Percentiles rank a stretch among this genome's conserved stretches.
phyloP scores from a whole-genome alignment of 37 sponge, comb jelly and placozoan species.

The Lycopodina hypogea region DNA sequence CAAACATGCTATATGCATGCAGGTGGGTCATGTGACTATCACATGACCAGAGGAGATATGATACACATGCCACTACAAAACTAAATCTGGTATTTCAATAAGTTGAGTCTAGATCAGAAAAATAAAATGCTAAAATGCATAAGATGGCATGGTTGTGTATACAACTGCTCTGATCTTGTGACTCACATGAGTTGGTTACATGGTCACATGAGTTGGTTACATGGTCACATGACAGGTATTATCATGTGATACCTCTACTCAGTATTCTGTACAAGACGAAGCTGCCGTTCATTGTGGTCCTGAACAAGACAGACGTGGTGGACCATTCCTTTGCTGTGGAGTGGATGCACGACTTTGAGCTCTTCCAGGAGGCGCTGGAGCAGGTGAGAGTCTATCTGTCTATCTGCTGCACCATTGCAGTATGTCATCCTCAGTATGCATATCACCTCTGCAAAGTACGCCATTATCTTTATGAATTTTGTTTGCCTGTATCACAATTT shows the following conservation, averaged over 20 bases:
- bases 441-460: not conserved
- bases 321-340: slow-evolving; percentile 90
- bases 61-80: too few species aligned
- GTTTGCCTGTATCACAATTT: too few species aligned
- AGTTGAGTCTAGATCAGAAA: too few species aligned
- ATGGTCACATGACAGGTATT: too few species aligned
- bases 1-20: slow-evolving; percentile 98
- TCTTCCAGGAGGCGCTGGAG: slow-evolving; percentile 82
- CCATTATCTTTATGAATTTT: too few species aligned
- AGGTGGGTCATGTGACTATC: slow-evolving; percentile 35
- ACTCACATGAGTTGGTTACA: too few species aligned
- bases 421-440: not conserved
- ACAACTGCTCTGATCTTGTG: too few species aligned
- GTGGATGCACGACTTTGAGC: slow-evolving; percentile 97
- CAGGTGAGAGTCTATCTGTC: slow-evolving; percentile 57
- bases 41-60: not conserved
- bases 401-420: not conserved
- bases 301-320: slow-evolving; percentile 95
- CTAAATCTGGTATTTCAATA: too few species aligned
- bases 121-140: too few species aligned
- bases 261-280: slow-evolving; percentile 92
- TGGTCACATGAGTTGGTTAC: too few species aligned
- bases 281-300: slow-evolving; percentile 87
- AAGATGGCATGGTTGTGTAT: too few species aligned
- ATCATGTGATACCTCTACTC: slow-evolving; percentile 1